Evolutionary conservation across 2,888 invertebrate genomes (phyloP), one percentile per base, ranked within the genome.

Genomic region (Spisula solida): DNA sequence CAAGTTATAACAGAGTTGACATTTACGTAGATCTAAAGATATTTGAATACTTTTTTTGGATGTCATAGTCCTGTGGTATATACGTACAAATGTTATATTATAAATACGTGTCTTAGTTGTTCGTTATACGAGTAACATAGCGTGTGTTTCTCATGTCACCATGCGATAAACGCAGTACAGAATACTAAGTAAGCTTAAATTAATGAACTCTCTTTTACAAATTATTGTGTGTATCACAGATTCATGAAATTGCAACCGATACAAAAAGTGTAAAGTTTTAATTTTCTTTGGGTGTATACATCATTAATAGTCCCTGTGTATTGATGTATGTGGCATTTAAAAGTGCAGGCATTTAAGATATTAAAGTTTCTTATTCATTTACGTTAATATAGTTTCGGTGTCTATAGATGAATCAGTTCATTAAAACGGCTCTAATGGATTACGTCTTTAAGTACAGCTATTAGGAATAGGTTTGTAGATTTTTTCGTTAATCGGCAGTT

Each of bases 251-350:
- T 34, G 29, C 34, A 16, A 31, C 29, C 75, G 14, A 34, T 25
- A 10, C 18, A 34, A 34, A n/a, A 75, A 34, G 75, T 75, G 75
- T 75, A 31, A 75, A 75, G 75, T 75, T 75, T 75, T 75, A 75
- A 75, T 75, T 75, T 75, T 75, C 75, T 29, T 31, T 16, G 18
- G 29, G 75, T 75, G 41, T 34, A 34, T 75, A 66, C 60, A n/a
- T 10, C 10, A 66, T 66, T 25, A 66, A 25, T 66, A 66, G 41
- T 5, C 2, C 41, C 41, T 41, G 8, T 66, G 8, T 25, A 66
- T 60, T 25, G 25, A n/a, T 66, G 25, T 25, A 25, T 12, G 25
- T n/a, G 10, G n/a, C 4, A 12, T 25, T 10, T n/a, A 10, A 66
- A 66, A 25, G 25, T 25, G 60, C 20, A n/a, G 5, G 10, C 8